These are phyloP conservation scores for Myotis findleyi DNA, from an alignment of 2,797 vertebrate genomes.

Conservation along the genomic window DNA sequence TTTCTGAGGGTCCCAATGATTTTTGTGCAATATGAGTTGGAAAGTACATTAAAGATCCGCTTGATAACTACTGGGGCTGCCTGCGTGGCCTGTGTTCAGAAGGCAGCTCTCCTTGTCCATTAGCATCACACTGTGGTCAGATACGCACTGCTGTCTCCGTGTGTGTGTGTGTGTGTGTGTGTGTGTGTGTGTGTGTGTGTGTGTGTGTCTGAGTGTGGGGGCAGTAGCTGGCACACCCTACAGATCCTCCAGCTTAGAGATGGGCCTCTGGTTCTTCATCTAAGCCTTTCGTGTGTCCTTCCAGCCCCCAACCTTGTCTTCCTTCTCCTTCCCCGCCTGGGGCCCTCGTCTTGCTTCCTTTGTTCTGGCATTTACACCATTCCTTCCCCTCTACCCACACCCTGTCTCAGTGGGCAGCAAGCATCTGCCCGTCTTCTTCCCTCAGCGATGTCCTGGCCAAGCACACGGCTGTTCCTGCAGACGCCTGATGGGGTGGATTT, in stretches of 20 bases:
- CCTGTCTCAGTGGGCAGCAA: neutral
- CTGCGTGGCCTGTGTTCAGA: constrained; percentile 5
- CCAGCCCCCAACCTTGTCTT: neutral
- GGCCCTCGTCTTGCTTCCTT: rapidly evolving
- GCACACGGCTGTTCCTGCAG: rapidly evolving
- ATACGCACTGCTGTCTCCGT: rapidly evolving
- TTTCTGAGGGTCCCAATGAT: neutral
- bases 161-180: no score
- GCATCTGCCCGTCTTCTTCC: neutral
- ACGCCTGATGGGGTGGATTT: neutral
- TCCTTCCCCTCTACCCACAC: no score
- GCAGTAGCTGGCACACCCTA: neutral
- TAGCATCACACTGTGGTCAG: neutral
- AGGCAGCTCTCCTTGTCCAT: no score
- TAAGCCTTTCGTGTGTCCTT: neutral
- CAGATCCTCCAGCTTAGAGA: neutral
- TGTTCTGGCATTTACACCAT: neutral
- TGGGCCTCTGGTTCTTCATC: neutral
- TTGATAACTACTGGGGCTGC: neutral
- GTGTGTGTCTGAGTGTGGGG: neutral
- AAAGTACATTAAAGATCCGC: neutral
- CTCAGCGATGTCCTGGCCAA: neutral
- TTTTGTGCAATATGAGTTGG: neutral
- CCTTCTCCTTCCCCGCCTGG: neutral
- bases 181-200: rapidly evolving